Evolutionary conservation across 2,888 invertebrate species (phyloP), one percentile per base, ranked within the genome.

Genomic region (Melanotus villosus): DNA sequence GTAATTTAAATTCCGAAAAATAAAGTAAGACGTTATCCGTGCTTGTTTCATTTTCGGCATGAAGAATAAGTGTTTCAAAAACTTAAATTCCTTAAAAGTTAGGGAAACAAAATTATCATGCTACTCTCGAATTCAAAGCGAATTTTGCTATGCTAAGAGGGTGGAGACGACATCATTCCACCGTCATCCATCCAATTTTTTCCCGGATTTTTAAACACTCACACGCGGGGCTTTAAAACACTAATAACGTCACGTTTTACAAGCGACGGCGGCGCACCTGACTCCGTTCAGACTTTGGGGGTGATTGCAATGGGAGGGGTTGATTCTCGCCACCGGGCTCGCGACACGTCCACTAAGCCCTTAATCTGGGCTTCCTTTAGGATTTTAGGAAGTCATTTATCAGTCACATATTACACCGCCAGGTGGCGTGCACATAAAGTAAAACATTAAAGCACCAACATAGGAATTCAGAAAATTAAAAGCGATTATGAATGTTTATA

Each of bases 311-410:
- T 64, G 52, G 65, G 65, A 72, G 76, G 73, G 75, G 76, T 72
- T 73, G 78, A 76, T 75, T 73, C 76, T 71, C 79, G 79, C 77
- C 78, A 78, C 78, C 79, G 77, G 78, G 77, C 80, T 76, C 79
- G 79, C 80, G 80, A 82, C 82, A 82, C 82, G 82, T 81, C 81
- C 80, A 80, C 81, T 84, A 83, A 84, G 81, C 83, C 79, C 80
- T 79, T 85, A 84, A 85, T 83, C 84, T 82, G 80, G 79, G 78
- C 81, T 84, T 84, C 84, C 84, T 80, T 78, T 80, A 75, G 81
- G 82, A 83, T 82, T 83, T 83, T 84, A 82, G 84, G 84, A 85
- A 85, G 85, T 85, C 84, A 83, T 85, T 82, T 81, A 84, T 85
- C 84, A 84, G 77, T 73, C 80, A 80, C 79, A 81, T 80, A 80